Base-by-base conservation (phyloP, 2,888 invertebrate species). In the Timema podura region DNA sequence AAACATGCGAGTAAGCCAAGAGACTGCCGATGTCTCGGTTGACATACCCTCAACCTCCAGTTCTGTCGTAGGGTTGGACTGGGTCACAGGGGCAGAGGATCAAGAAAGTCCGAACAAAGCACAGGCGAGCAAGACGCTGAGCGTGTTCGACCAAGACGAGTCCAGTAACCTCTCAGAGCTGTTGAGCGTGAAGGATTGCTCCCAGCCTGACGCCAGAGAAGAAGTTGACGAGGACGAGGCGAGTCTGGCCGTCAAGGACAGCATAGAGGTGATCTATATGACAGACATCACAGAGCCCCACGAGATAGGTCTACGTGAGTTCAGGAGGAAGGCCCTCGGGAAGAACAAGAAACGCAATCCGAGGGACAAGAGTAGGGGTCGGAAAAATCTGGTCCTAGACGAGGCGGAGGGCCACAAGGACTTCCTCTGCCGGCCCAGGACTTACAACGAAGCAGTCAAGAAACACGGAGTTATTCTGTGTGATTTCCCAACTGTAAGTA, bases 381-480 rank as follows among this genome's bases (percentile, higher is more conserved):
- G 10, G 7, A 65, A 61, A 45, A 15, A 61, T 10, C 45, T 61
- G 30, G 61, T 61, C 61, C 13, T 61, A 45, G 44, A 30, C 30
- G 61, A 61, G 61, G 30, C 61, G 8, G 61, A 61, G 6, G 13
- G 44, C 5, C 16, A 30, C 6, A 11, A 61, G 1, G 6, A 61
- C 44, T 61, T 61, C 30, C 16, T 61, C 10, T 44, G 45, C 44
- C 61, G 15, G 10, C 44, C 81, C 0, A 76, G 75, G 13, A 79
- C 76, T 11, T 82, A 82, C 64, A 69, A 75, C 0, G 77, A 78
- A 46, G 79, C 78, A 61, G 77, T 79, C 68, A 74, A 80, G 70
- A 77, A 78, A 47, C 81, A 77, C 72, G 81, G 81, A 13, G 71
- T 82, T 15, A 73, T 78, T 13, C 80, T 80, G 68, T 77, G 75